Base-by-base conservation (phyloP, 2,888 invertebrate species). In the Andrena bucephala region DNA sequence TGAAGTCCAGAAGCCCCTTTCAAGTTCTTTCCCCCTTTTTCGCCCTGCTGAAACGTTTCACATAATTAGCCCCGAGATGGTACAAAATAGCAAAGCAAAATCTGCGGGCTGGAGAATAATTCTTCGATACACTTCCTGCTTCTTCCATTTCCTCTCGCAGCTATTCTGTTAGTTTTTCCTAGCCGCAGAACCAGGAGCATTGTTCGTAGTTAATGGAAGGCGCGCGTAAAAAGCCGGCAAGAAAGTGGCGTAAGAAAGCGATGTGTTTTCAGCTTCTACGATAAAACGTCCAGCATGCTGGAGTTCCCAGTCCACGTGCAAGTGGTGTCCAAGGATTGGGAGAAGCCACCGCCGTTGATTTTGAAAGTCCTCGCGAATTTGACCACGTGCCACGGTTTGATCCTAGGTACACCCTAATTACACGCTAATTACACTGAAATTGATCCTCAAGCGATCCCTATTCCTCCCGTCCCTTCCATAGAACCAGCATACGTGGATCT, bases 281-380 rank as follows among this genome's bases (percentile, higher is more conserved):
- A 83, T 42, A 33, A 60, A 5, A 8, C 16, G 0, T 72, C 78
- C 1, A 75, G 36, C 29, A 68, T 69, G 27, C 16, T 84, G 5
- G 50, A 78, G 2, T 71, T 84, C 8, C 75, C 84, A 0, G 50
- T 84, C 5, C 74, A 69, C 16, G 75, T 84, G n/a, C 71, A 83
- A 20, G 62, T 54, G 1, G 1, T 75, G 8, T 6, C 75, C 2
- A 62, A 33, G 24, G 78, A 66, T 0, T 1, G 13, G 1, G 65
- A 72, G 3, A 72, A 69, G 6, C 70, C 83, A 8, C 84, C 84
- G 1, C 75, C 84, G 1, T 69, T 79, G 5, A 66, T 50, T 24
- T 10, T 83, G 20, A 83, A 84, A 27, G 62, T 72, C 2, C 63
- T 84, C 0, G 84, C 83, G 4, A 84, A 5, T 31, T n/a, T 83